Percentiles rank a stretch among this genome's conserved stretches.
These are phyloP conservation scores for Abscondita cerata DNA, from an alignment of 2,888 invertebrate species.

Conservation along the genomic window DNA sequence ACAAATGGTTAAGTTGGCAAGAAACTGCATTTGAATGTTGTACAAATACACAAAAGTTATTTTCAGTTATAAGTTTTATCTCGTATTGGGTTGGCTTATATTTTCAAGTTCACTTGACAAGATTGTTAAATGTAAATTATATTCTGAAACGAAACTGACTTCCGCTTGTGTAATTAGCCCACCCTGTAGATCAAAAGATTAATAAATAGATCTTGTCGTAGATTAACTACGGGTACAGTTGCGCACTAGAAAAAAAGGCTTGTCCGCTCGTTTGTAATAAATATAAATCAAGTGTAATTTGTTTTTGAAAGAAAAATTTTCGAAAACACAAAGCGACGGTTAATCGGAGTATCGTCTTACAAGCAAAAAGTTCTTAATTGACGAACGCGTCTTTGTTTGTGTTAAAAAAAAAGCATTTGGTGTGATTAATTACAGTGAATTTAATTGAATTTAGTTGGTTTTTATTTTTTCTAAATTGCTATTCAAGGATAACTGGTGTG, in stretches of 20 bases:
- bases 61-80: not conserved
- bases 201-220: slow-evolving; percentile 14
- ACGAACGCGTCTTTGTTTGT: not conserved
- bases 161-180: slow-evolving; percentile 30
- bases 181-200: slow-evolving; percentile 27
- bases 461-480: slow-evolving; percentile 5
- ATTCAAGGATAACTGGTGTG: slow-evolving; percentile 4
- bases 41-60: not conserved
- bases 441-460: slow-evolving; percentile 2
- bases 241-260: too few relatives aligned
- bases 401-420: slow-evolving; percentile 1
- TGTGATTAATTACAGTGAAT: slow-evolving; percentile 2
- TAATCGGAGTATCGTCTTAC: too few relatives aligned
- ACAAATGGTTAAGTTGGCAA: slow-evolving; percentile 1
- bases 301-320: too few relatives aligned
- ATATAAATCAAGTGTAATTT: too few relatives aligned
- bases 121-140: slow-evolving; percentile 7
- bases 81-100: not conserved
- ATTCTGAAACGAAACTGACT: slow-evolving; percentile 12
- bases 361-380: too few relatives aligned
- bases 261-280: too few relatives aligned
- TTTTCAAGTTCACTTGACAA: slow-evolving; percentile 2
- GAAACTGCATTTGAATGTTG: not conserved
- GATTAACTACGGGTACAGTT: slow-evolving; percentile 10
- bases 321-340: too few relatives aligned